These are phyloP conservation scores for Lasiurus cinereus DNA, from an alignment of 2,113 vertebrate genomes.

Conservation along the genomic window DNA sequence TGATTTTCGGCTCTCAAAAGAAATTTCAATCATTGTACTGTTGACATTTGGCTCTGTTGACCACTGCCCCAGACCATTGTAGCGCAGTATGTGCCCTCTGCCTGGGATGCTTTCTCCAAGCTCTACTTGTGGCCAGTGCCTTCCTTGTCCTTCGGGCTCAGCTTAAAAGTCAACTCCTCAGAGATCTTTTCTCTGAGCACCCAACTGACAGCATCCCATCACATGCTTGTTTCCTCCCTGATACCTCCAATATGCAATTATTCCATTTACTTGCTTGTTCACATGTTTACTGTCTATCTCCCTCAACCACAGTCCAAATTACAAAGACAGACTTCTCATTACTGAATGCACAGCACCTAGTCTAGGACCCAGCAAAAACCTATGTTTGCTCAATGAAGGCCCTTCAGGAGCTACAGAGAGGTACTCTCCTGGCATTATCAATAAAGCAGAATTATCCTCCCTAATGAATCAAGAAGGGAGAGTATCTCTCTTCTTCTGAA, in stretches of 20 bases:
- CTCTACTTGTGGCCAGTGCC: background rate
- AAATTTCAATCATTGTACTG: too few species aligned
- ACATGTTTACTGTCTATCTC: constrained; percentile 54
- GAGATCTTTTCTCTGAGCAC: background rate
- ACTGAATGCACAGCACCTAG: background rate
- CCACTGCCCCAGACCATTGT: background rate
- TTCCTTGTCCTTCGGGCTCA: background rate
- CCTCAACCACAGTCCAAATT: constrained; percentile 21
- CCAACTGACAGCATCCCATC: too few species aligned
- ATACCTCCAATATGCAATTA: background rate
- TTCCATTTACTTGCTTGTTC: background rate
- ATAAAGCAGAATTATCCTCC: background rate
- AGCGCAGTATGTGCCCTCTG: accelerated
- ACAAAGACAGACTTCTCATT: constrained; percentile 17
- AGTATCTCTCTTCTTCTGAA: background rate
- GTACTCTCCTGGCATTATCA: background rate
- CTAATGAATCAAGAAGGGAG: background rate
- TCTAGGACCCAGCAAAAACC: background rate
- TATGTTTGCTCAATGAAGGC: constrained; percentile 29
- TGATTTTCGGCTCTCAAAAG: too few species aligned
- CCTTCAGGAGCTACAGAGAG: background rate
- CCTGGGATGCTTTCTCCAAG: background rate
- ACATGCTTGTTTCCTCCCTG: background rate
- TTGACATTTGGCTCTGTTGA: too few species aligned
- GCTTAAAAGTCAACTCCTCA: background rate